phyloP scores from a whole-genome alignment of 1,140 invertebrate species.

The Adoxophyes honmai region DNA sequence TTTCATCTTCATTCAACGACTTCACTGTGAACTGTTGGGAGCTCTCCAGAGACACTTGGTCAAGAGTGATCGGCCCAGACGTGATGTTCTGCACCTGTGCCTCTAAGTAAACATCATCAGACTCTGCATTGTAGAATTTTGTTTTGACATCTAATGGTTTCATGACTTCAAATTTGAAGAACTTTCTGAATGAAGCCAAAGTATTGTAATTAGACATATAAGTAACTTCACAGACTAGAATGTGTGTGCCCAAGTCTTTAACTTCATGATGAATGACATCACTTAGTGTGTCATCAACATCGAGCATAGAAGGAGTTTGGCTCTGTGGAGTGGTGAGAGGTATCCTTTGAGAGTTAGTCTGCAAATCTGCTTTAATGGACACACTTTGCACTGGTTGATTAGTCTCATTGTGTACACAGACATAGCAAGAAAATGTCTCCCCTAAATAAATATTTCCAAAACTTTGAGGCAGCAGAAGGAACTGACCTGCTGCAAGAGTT shows the following conservation, averaged over 20 bases:
- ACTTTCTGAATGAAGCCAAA: constrained; percentile 91
- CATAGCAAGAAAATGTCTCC: constrained; percentile 98
- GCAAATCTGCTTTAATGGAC: constrained; percentile 92
- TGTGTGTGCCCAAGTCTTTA: constrained; percentile 98
- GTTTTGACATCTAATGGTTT: constrained; percentile 99
- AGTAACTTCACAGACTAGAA: constrained; percentile 97
- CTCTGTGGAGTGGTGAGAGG: constrained; percentile 82
- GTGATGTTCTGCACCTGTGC: constrained; percentile 98
- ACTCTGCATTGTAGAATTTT: constrained; percentile 98
- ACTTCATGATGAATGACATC: constrained; percentile 98
- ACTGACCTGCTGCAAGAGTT: constrained; percentile 90
- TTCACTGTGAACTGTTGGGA: constrained; percentile 90
- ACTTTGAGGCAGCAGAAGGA: constrained; percentile 95
- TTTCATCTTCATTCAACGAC: constrained; percentile 80
- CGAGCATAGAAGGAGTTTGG: constrained; percentile 81
- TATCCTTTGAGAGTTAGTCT: constrained; percentile 93
- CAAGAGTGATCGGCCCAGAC: constrained; percentile 91
- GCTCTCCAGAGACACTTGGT: constrained; percentile 94
- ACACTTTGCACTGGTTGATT: constrained; percentile 89
- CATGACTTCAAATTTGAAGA: constrained; percentile 98
- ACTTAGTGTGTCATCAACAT: constrained; percentile 92
- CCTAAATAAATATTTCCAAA: constrained; percentile 92
- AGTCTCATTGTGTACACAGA: constrained; percentile 98
- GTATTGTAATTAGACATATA: constrained; percentile 87
- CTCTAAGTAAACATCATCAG: constrained; percentile 97